Evolutionary conservation across 1,140 invertebrate species (phyloP).

Genomic region (Lamellibrachia luymesi): DNA sequence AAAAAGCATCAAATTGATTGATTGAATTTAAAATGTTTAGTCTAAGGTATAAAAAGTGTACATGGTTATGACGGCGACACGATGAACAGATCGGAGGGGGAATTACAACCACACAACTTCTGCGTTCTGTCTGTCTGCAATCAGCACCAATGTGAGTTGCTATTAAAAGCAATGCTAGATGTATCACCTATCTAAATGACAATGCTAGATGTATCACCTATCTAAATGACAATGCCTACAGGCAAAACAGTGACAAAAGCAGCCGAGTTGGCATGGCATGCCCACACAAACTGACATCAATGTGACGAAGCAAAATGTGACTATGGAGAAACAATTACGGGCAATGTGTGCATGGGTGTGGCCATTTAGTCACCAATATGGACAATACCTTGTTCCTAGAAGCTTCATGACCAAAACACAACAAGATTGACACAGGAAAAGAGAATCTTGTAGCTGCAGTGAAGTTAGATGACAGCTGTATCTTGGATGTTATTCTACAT

Average conservation of each 20-base stretch:
- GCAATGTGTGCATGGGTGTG: background rate
- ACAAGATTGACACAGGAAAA: background rate
- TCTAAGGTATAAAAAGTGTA: background rate
- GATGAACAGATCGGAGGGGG: background rate
- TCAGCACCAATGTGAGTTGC: background rate
- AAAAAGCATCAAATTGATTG: background rate
- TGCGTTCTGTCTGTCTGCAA: background rate
- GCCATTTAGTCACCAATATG: background rate
- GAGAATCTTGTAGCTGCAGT: background rate
- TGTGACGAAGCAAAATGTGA: background rate
- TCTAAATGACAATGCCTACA: conserved; percentile 1
- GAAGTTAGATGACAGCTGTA: background rate
- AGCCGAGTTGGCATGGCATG: background rate
- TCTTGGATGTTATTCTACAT: background rate
- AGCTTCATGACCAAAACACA: background rate
- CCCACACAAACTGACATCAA: background rate
- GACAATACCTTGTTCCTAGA: background rate
- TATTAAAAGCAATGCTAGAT: background rate
- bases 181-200: conserved; percentile 4
- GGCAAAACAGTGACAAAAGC: background rate
- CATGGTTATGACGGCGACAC: background rate
- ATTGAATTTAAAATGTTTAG: background rate
- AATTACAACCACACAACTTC: background rate
- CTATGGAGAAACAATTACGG: background rate
- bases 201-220: background rate